A percentile compares a stretch with the other conserved stretches of the same genome.
These are phyloP conservation scores for Phylloscopus whistleri DNA, from an alignment of 2,113 vertebrate genomes.

Conservation along the genomic window DNA sequence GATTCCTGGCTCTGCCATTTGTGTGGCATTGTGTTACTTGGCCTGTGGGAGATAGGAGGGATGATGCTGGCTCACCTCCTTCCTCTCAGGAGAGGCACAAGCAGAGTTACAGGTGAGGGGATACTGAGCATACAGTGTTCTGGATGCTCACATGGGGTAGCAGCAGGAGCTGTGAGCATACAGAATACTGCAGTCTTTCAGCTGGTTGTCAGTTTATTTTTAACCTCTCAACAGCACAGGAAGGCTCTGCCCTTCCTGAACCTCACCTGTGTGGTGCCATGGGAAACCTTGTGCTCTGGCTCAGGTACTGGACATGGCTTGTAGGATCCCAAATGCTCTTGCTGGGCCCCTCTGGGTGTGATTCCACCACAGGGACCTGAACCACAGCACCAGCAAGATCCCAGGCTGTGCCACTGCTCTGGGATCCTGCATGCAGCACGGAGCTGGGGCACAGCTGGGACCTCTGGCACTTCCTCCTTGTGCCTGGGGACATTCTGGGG, in stretches of 20 bases:
- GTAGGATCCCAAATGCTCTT: background rate
- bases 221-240: background rate
- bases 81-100: background rate
- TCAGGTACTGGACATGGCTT: accelerated
- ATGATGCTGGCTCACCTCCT: background rate
- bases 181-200: background rate
- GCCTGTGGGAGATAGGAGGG: background rate
- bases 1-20: background rate
- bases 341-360: background rate
- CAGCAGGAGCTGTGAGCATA: background rate
- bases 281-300: background rate
- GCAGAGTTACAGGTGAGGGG: background rate
- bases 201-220: background rate
- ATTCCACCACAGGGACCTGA: background rate
- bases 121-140: background rate
- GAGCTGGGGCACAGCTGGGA: background rate
- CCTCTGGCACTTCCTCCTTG: accelerated
- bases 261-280: background rate
- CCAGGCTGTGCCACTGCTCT: background rate
- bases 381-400: background rate
- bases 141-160: accelerated
- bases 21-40: background rate
- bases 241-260: background rate
- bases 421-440: background rate
- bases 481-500: background rate